A percentile compares a stretch with the other conserved stretches of the same genome.
Conservation (phyloP, 1,140 invertebrate genomes). For the Adoxophyes honmai region DNA sequence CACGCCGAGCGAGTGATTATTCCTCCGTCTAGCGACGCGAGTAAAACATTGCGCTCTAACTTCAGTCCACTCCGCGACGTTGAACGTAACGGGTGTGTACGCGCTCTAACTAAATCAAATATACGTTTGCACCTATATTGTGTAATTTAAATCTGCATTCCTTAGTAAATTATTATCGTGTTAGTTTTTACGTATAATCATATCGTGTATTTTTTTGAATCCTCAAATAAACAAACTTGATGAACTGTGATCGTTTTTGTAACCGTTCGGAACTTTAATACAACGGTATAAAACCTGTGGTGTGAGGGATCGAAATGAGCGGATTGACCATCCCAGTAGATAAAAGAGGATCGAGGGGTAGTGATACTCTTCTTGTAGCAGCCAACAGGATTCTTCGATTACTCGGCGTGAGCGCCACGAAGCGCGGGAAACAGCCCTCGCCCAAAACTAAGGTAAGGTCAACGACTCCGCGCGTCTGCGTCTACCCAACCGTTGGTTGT, state of each 20-base stretch:
- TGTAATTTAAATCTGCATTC: conserved; percentile 44
- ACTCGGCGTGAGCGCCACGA: conserved; percentile 72
- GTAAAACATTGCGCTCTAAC: conserved; percentile 11
- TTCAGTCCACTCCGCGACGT: conserved; percentile 22
- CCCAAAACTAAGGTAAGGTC: conserved; percentile 73
- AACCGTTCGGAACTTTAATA: conserved; percentile 57
- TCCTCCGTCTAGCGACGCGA: conserved; percentile 13
- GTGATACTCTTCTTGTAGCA: conserved; percentile 74
- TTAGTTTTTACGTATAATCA: conserved; percentile 21
- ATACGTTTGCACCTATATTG: conserved; percentile 32
- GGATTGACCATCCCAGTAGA: conserved; percentile 74
- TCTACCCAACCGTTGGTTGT: conserved; percentile 19
- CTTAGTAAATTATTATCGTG: conserved; percentile 43
- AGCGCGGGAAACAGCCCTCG: conserved; percentile 72
- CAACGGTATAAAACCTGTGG: conserved; percentile 56
- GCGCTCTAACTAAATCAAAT: conserved; percentile 22
- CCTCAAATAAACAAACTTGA: conserved; percentile 37
- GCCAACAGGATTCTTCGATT: conserved; percentile 75
- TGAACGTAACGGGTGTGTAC: conserved; percentile 47
- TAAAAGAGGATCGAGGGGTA: conserved; percentile 76
- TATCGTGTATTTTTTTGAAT: conserved; percentile 29
- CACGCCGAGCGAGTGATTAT: not conserved
- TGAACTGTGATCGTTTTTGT: conserved; percentile 67
- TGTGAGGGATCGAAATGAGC: conserved; percentile 72
- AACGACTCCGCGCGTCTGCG: conserved; percentile 39